Conservation (phyloP, 2,797 vertebrate genomes). For the Carduelis carduelis region DNA sequence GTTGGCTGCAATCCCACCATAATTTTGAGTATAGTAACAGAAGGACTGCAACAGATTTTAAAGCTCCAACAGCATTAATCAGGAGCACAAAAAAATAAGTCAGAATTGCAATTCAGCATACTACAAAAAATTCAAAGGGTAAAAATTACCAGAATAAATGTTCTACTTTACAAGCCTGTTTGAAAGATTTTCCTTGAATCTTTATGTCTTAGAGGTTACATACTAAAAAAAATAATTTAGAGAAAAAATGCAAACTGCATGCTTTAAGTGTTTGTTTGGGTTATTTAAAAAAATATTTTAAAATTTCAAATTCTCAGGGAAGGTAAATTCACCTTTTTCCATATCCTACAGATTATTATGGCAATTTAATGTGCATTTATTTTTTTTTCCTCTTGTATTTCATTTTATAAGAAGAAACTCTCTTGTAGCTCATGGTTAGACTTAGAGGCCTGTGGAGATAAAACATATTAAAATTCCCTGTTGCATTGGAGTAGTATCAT, state of each 20-base stretch:
- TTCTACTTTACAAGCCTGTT: not conserved
- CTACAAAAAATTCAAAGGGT: not conserved
- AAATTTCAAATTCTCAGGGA: conserved; percentile 7
- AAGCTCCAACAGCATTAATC: not conserved
- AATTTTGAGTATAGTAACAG: not conserved
- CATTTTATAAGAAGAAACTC: conserved; percentile 58
- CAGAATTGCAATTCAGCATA: not conserved
- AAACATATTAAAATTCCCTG: not conserved
- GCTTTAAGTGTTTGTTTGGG: not conserved
- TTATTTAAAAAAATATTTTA: not conserved
- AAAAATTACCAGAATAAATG: not conserved
- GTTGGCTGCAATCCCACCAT: not conserved
- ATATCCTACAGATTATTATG: conserved; percentile 32
- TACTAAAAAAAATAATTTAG: not conserved
- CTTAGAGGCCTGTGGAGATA: not conserved
- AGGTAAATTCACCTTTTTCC: conserved; percentile 59
- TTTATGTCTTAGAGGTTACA: not conserved
- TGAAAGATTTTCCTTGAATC: conserved; percentile 19
- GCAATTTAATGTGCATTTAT: not conserved
- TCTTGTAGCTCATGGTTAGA: not conserved
- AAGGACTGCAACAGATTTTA: not conserved
- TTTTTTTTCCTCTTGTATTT: not conserved
- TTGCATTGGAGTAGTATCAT: not conserved
- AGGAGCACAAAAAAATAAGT: not conserved
- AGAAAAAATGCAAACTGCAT: not conserved